These are phyloP conservation scores for Sarcophaga caerulescens DNA, from an alignment of 2,888 invertebrate genomes.

Conservation along the genomic window DNA sequence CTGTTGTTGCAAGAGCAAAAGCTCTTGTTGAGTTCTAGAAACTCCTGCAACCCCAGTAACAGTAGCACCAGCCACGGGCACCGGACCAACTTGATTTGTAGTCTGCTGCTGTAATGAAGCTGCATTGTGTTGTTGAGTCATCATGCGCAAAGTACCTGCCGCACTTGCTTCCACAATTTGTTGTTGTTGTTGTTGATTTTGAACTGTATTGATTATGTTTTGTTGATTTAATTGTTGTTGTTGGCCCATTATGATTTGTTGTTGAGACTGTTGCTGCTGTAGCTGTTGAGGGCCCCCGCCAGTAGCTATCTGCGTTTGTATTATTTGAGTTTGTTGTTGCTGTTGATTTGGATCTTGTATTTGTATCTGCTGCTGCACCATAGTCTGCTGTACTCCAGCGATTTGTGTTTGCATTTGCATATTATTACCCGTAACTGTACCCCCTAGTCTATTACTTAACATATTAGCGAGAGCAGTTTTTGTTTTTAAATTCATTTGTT, in stretches of 20 bases:
- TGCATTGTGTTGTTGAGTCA: conserved; percentile 92
- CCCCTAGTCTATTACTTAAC: conserved; percentile 90
- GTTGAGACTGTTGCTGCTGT: conserved; percentile 60
- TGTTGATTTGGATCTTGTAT: conserved; percentile 63
- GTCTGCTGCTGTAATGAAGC: conserved; percentile 81
- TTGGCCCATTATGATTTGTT: conserved; percentile 69
- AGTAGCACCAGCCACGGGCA: conserved; percentile 80
- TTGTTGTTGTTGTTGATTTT: conserved; percentile 58
- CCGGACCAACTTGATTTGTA: conserved; percentile 69
- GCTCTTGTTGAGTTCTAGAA: conserved; percentile 81
- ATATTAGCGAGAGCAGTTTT: conserved; percentile 98
- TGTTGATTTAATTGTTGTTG: conserved; percentile 70
- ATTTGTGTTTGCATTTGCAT: conserved; percentile 69
- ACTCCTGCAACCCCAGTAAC: conserved; percentile 66
- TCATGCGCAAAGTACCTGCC: conserved; percentile 87
- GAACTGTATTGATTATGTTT: conserved; percentile 50
- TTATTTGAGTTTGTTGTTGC: conserved; percentile 69
- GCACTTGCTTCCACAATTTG: conserved; percentile 83
- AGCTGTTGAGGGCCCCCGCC: conserved; percentile 68
- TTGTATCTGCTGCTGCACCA: conserved; percentile 54
- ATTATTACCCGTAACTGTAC: conserved; percentile 80
- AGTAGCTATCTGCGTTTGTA: conserved; percentile 75
- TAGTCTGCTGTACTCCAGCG: conserved; percentile 65
- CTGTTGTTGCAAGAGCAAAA: conserved; percentile 83
- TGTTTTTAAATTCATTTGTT: conserved; percentile 88